These are phyloP conservation scores for Haemorhous mexicanus DNA, from an alignment of 2,113 vertebrate species.

Conservation along the genomic window DNA sequence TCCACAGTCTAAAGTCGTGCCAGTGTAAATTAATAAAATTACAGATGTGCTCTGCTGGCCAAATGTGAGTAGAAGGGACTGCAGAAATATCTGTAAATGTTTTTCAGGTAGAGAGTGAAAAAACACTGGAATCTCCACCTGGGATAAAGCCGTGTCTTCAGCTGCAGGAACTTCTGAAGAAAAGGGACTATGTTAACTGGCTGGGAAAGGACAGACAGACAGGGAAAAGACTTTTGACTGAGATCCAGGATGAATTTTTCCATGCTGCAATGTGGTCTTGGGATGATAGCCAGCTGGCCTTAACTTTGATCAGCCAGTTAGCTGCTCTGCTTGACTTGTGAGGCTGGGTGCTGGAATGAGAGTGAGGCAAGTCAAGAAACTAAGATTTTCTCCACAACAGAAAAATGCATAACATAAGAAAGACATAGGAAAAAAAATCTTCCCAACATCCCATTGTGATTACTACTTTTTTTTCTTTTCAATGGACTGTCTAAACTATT, in stretches of 20 bases:
- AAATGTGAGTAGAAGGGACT: background rate
- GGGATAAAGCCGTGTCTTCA: background rate
- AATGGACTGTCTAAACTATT: background rate
- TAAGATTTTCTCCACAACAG: background rate
- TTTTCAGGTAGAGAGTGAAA: background rate
- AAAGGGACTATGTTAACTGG: background rate
- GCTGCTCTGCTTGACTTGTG: background rate
- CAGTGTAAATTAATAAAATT: background rate
- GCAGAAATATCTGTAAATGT: background rate
- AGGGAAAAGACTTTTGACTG: background rate
- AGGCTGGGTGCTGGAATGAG: background rate
- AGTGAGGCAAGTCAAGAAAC: background rate
- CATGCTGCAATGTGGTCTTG: background rate
- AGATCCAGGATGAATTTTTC: background rate
- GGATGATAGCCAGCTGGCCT: background rate
- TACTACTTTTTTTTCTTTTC: background rate
- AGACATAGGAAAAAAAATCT: background rate
- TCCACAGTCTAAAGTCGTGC: background rate
- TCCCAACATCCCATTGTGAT: background rate
- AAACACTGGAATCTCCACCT: constrained; percentile 3
- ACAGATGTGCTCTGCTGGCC: background rate
- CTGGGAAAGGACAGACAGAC: background rate
- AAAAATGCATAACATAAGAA: background rate
- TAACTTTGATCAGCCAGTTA: background rate
- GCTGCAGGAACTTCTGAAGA: background rate